Conservation (phyloP, 92 coral and sea anemone species). For the Desmophyllum pertusum region DNA sequence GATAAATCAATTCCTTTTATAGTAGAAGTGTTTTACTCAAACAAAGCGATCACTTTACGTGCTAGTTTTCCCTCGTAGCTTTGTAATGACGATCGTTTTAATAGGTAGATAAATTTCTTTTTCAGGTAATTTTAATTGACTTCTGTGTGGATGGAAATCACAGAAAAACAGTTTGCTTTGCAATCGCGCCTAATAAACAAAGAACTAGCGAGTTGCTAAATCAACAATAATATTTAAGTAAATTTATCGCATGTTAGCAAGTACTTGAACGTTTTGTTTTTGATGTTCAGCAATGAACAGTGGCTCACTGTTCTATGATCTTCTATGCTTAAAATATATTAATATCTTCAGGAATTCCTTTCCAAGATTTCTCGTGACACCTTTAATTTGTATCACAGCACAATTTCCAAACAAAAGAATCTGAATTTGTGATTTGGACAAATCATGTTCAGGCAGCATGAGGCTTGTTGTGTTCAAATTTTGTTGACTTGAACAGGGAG, state of each 20-base stretch:
- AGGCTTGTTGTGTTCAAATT: no score
- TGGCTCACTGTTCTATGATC: neutral
- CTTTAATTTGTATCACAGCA: no score
- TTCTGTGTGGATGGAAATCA: neutral
- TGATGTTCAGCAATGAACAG: neutral
- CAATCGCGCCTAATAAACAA: neutral
- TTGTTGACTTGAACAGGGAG: no score
- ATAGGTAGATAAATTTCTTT: neutral
- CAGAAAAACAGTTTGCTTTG: neutral
- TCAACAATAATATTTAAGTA: neutral
- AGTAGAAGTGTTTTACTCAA: neutral
- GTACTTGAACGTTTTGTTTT: conserved; percentile 4
- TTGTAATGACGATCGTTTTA: neutral
- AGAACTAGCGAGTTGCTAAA: neutral
- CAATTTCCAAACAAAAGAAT: no score
- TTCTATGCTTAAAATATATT: no score
- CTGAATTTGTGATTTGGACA: no score
- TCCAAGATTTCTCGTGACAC: no score
- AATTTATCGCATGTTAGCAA: neutral
- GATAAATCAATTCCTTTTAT: neutral
- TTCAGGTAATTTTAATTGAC: neutral
- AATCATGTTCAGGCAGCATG: no score
- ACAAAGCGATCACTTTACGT: neutral
- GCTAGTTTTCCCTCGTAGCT: conserved; percentile 1
- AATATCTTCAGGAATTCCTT: no score